Evolutionary conservation across 53 echinoderm and acorn worm genomes (phyloP), one percentile per base, ranked within the genome.

Genomic region (Holothuria leucospilota): DNA sequence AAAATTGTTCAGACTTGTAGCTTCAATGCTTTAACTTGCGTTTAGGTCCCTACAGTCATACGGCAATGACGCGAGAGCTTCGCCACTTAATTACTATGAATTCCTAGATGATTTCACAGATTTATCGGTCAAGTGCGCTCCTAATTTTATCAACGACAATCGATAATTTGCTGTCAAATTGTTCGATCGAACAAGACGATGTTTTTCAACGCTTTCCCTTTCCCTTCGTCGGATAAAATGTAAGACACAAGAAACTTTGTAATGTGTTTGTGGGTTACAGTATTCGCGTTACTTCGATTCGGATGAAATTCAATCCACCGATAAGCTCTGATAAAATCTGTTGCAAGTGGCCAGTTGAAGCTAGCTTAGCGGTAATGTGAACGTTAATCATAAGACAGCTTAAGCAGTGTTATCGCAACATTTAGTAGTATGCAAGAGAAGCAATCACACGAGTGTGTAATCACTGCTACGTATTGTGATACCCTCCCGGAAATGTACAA

Each of bases 101-200:
- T 80, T 80, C 80, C 80, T 80, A 25, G 18, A 80, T 80, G 80
- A 80, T 80, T 80, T 80, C 61, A 61, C 75, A 60, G 30, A 28
- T 53, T 80, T 80, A 53, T 80, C 80, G 80, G 80, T 80, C 80
- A 80, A 80, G 80, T 80, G 60, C 59, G 59, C 59, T 28, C 59
- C 59, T 80, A 60, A 80, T 80, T 80, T 80, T 61, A 80, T 80
- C 61, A 80, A 14, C 59, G 56, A 7, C n/a, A 80, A 61, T 80
- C 80, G 28, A 80, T 80, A 61, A 80, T 59, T 61, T 60, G 38
- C 29, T 61, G 61, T 59, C 75, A 75, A 75, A 75, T 25, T 75
- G 49, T 24, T 75, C 75, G 75, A 46, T 75, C 51, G 75, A 24
- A 52, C 75, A 28, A 23, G 24, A 75, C 26, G 49, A 75, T 75